Conservation (phyloP, 2,113 vertebrate genomes). For the Lipotes vexillifer region DNA sequence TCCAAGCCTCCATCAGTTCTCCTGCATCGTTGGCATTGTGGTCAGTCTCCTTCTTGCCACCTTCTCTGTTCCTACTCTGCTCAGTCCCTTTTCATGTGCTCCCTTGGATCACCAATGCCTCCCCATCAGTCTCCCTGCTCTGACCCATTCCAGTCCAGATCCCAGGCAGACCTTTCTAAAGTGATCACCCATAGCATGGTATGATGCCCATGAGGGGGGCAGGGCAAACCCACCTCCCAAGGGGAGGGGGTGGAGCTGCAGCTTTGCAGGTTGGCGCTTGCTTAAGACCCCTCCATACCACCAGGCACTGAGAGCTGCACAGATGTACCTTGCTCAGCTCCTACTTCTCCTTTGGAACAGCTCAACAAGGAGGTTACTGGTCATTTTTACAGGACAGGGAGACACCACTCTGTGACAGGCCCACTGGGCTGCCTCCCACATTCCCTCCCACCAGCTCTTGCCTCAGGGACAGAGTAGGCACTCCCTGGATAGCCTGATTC, state of each 20-base stretch:
- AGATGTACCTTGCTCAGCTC: neutral
- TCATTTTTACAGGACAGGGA: neutral
- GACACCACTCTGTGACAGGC: neutral
- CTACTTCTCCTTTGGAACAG: neutral
- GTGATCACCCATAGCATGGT: neutral
- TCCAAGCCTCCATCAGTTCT: neutral
- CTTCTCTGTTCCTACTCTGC: neutral
- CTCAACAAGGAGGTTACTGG: neutral
- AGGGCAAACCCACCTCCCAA: neutral
- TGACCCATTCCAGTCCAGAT: neutral
- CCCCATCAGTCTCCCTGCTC: neutral
- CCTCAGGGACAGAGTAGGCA: neutral
- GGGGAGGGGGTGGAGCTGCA: neutral
- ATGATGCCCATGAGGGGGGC: rapidly evolving
- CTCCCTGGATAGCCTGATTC: conserved; percentile 47
- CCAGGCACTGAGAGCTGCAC: neutral
- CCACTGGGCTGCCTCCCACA: neutral
- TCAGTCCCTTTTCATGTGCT: neutral
- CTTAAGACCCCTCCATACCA: neutral
- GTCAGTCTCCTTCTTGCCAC: neutral
- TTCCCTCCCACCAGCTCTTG: neutral
- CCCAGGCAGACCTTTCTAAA: neutral
- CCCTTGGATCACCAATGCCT: neutral
- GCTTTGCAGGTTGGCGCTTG: neutral
- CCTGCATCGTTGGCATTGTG: neutral